Evolutionary conservation across 92 coral and sea anemone species (phyloP).

Genomic region (Zoanthus sansibaricus): DNA sequence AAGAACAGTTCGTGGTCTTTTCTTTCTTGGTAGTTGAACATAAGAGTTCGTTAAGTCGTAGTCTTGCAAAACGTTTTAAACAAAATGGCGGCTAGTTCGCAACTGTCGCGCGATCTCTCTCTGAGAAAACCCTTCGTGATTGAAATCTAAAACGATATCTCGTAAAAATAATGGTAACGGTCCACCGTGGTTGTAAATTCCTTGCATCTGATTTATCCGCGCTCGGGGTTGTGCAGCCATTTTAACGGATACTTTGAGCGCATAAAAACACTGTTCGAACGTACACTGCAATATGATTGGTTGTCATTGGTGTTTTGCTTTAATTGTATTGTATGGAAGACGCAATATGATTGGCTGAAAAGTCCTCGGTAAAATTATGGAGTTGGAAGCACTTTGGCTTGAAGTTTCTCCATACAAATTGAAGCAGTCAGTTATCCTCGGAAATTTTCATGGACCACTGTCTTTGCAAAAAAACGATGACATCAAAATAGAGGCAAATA

Average conservation of each 20-base stretch:
- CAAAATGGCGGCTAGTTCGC: not conserved
- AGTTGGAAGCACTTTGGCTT: slow-evolving; percentile 56
- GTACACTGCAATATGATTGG: too few species aligned
- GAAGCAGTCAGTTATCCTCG: not conserved
- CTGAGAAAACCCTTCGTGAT: not conserved
- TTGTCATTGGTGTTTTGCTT: too few species aligned
- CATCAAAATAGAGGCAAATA: slow-evolving; percentile 8
- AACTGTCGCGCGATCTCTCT: not conserved
- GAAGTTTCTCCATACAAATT: slow-evolving; percentile 14
- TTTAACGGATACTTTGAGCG: too few species aligned
- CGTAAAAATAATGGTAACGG: not conserved
- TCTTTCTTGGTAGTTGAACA: not conserved
- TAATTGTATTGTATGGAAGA: too few species aligned
- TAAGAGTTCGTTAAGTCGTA: not conserved
- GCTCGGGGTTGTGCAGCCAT: too few species aligned
- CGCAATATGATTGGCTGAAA: too few species aligned
- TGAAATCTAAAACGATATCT: not conserved
- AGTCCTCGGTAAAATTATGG: not conserved
- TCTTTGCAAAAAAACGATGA: slow-evolving; percentile 40
- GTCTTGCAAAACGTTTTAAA: not conserved
- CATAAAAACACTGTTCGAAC: too few species aligned
- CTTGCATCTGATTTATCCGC: not conserved
- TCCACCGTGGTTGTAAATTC: not conserved
- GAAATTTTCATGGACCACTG: not conserved
- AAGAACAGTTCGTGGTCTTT: not conserved